Conservation (phyloP, 2,888 invertebrate genomes). For the Drosophila rellima region DNA sequence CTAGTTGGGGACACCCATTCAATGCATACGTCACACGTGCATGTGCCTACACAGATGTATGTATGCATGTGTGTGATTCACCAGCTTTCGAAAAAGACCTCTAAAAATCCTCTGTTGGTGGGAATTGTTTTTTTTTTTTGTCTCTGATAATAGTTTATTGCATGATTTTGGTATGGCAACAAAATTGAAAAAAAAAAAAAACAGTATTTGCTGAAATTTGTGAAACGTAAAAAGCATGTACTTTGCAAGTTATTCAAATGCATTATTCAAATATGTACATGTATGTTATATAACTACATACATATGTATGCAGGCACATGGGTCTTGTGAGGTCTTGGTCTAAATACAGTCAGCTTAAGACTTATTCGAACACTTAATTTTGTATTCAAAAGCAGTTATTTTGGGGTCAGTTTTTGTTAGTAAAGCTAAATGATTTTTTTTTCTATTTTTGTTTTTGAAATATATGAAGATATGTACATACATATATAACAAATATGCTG, state of each 20-base stretch:
- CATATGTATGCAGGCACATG: background rate
- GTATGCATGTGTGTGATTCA: constrained; percentile 35
- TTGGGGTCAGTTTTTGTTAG: no score
- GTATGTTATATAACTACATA: background rate
- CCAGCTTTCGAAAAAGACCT: constrained; percentile 37
- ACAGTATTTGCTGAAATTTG: background rate
- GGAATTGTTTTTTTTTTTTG: constrained; percentile 8
- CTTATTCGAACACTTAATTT: background rate
- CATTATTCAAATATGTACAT: background rate
- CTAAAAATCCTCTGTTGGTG: constrained; percentile 49
- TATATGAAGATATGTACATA: no score
- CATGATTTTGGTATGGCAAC: constrained; percentile 17
- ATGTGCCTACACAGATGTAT: background rate
- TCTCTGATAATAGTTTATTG: constrained; percentile 13
- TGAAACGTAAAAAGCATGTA: no score
- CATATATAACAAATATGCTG: no score
- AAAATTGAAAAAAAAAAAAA: background rate
- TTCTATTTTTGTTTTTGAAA: background rate
- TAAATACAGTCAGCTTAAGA: background rate
- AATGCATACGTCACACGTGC: background rate
- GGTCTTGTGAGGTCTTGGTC: background rate
- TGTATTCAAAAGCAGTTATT: no score
- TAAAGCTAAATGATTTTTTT: no score
- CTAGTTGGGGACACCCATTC: background rate
- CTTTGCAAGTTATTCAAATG: background rate